phyloP scores from a whole-genome alignment of 2,888 invertebrate species.

The Sminthurinus aureus region DNA sequence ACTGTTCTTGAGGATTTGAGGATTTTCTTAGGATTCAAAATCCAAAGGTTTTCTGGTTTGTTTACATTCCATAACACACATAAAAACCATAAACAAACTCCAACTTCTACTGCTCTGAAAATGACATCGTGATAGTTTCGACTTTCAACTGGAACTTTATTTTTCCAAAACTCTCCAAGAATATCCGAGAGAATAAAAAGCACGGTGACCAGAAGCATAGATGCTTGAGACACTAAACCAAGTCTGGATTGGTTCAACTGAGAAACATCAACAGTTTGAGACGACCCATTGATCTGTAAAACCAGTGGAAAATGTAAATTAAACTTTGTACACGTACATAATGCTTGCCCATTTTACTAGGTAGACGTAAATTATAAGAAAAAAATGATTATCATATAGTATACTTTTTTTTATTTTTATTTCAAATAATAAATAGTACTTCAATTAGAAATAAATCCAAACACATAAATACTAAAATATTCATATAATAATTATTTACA shows the following conservation, averaged over 20 bases:
- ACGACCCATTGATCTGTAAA: slow-evolving; percentile 54
- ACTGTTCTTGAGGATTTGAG: slow-evolving; percentile 63
- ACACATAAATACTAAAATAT: no score
- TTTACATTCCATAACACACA: slow-evolving; percentile 96
- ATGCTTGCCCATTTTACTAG: background rate
- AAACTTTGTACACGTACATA: background rate
- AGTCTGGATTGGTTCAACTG: slow-evolving; percentile 90
- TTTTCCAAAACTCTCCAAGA: slow-evolving; percentile 91
- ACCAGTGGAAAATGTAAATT: no score
- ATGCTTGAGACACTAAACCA: slow-evolving; percentile 86
- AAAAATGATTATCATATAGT: no score
- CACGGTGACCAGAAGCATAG: slow-evolving; percentile 88
- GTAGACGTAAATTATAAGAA: background rate
- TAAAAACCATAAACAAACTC: slow-evolving; percentile 93
- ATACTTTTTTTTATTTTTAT: no score
- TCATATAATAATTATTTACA: no score
- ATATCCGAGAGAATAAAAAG: slow-evolving; percentile 91
- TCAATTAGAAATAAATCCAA: no score
- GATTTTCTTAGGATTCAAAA: slow-evolving; percentile 87
- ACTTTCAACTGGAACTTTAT: slow-evolving; percentile 86
- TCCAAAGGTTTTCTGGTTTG: slow-evolving; percentile 88
- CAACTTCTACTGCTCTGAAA: slow-evolving; percentile 89
- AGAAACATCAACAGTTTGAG: slow-evolving; percentile 71
- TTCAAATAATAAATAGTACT: no score
- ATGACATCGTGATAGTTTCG: slow-evolving; percentile 92